Evolutionary conservation across 2,888 invertebrate genomes (phyloP).

Genomic region (Pachydiplax longipennis): DNA sequence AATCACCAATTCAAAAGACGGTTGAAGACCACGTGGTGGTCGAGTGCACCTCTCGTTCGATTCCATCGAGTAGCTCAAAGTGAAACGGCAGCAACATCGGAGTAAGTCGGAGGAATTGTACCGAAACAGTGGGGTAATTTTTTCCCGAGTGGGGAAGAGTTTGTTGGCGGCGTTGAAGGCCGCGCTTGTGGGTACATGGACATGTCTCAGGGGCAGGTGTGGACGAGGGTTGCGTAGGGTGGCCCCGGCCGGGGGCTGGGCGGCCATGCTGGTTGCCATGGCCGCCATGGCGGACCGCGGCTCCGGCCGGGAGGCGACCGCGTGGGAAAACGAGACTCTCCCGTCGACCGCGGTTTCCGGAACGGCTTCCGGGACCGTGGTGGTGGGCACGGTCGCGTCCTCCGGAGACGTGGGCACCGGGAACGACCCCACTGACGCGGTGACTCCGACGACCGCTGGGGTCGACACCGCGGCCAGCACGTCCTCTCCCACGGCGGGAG

Average conservation of each 20-base stretch:
- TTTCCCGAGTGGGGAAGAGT: background rate
- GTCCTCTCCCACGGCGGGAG: background rate
- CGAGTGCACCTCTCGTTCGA: background rate
- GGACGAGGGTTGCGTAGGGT: background rate
- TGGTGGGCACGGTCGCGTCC: slow-evolving; percentile 60
- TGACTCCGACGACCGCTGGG: slow-evolving; percentile 51
- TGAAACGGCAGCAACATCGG: background rate
- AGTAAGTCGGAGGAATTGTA: too few species aligned
- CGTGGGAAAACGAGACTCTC: background rate
- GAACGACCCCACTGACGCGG: slow-evolving; percentile 63
- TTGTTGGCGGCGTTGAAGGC: background rate
- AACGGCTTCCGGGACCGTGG: background rate
- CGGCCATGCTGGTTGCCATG: slow-evolving; percentile 21
- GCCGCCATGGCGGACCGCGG: slow-evolving; percentile 26
- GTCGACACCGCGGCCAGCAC: background rate
- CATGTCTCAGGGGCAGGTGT: background rate
- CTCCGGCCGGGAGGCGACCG: background rate
- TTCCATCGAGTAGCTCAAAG: background rate
- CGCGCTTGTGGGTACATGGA: background rate
- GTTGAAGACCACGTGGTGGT: too few species aligned
- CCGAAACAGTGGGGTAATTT: background rate
- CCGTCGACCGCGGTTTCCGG: background rate
- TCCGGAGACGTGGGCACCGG: slow-evolving; percentile 67
- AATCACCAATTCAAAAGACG: background rate
- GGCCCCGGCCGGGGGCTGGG: background rate